These are phyloP conservation scores for Diorhabda elongata DNA, from an alignment of 1,140 invertebrate species.

Conservation along the genomic window DNA sequence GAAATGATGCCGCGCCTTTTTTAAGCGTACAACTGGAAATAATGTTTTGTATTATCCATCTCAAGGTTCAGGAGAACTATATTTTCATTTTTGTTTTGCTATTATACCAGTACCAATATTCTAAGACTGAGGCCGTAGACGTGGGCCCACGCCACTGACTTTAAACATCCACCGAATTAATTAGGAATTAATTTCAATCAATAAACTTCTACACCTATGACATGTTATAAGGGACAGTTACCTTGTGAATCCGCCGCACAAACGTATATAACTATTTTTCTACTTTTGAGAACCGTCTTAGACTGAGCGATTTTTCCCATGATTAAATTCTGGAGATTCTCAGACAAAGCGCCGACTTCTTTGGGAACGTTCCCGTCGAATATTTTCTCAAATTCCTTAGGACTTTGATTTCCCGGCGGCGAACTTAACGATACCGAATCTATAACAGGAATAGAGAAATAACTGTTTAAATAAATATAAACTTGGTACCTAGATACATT, in stretches of 20 bases:
- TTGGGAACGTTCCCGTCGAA: slow-evolving; percentile 37
- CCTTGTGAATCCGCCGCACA: slow-evolving; percentile 67
- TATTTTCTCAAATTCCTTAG: slow-evolving; percentile 40
- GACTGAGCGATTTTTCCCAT: slow-evolving; percentile 53
- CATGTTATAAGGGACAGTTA: slow-evolving; percentile 32
- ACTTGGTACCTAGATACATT: too few relatives aligned
- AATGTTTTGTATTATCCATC: too few relatives aligned
- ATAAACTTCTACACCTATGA: too few relatives aligned
- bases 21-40: too few relatives aligned
- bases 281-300: slow-evolving; percentile 49
- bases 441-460: slow-evolving; percentile 35
- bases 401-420: slow-evolving; percentile 48
- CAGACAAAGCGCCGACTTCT: slow-evolving; percentile 48
- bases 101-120: too few relatives aligned
- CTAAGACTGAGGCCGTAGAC: too few relatives aligned
- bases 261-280: slow-evolving; percentile 64
- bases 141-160: too few relatives aligned
- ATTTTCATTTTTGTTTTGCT: too few relatives aligned
- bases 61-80: too few relatives aligned
- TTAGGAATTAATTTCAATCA: too few relatives aligned
- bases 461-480: neutral
- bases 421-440: slow-evolving; percentile 60
- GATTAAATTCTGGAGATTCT: slow-evolving; percentile 53
- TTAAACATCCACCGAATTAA: too few relatives aligned
- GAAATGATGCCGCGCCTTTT: too few relatives aligned